Evolutionary conservation across 2,113 vertebrate genomes (phyloP).

Genomic region (Cephalopterus ornatus): DNA sequence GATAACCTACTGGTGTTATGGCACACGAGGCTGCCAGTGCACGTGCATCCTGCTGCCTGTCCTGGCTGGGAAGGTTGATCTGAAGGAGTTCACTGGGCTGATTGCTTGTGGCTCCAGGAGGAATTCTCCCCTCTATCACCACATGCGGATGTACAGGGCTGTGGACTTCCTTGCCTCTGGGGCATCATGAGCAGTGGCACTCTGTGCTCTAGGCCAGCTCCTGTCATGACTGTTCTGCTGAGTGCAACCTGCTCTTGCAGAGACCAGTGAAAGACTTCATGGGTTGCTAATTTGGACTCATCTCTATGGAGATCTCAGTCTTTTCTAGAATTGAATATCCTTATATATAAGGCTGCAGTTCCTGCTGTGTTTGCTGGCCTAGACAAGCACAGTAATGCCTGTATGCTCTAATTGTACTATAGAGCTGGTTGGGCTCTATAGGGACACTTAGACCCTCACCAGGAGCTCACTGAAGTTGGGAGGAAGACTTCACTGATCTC

Average conservation of each 20-base stretch:
- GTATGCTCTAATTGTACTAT: neutral
- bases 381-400: neutral
- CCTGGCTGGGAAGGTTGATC: neutral
- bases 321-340: neutral
- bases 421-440: neutral
- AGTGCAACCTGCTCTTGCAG: neutral
- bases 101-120: neutral
- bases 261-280: neutral
- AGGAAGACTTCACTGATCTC: neutral
- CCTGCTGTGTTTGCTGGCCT: neutral
- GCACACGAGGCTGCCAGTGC: neutral
- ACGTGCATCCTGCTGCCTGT: neutral
- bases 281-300: neutral
- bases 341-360: neutral
- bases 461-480: neutral
- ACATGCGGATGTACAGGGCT: neutral
- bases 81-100: neutral
- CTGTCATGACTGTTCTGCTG: neutral
- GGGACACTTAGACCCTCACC: neutral
- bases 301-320: neutral
- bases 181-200: accelerated
- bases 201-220: slow-evolving; percentile 1
- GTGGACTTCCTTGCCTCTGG: neutral
- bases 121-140: neutral
- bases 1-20: neutral